A percentile compares a stretch with the other conserved stretches of the same genome.
These are phyloP conservation scores for Pogonomyrmex barbatus DNA, from an alignment of 1,140 invertebrate genomes.

Conservation along the genomic window DNA sequence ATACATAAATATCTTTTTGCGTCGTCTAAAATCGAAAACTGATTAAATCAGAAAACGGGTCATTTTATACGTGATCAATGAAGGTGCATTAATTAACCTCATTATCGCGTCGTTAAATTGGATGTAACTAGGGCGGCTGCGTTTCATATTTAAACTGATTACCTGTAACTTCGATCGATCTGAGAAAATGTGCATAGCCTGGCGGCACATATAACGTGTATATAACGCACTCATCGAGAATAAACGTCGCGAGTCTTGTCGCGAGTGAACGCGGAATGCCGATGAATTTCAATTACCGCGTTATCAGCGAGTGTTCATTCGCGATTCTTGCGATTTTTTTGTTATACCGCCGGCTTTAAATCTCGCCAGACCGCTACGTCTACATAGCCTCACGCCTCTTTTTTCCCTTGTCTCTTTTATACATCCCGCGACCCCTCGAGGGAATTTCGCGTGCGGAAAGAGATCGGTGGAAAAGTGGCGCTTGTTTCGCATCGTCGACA, in stretches of 20 bases:
- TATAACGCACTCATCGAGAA: neutral
- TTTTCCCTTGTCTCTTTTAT: slow-evolving; percentile 15
- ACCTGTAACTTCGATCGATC: neutral
- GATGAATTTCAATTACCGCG: slow-evolving; percentile 71
- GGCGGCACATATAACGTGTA: neutral
- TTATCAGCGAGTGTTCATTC: slow-evolving; percentile 25
- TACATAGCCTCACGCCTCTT: neutral
- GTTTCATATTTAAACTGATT: neutral
- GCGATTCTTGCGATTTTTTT: slow-evolving; percentile 53
- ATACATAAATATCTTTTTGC: neutral
- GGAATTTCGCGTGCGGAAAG: slow-evolving; percentile 33
- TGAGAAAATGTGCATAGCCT: neutral
- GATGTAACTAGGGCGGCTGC: neutral
- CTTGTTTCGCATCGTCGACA: slow-evolving; percentile 26
- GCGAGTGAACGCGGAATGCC: slow-evolving; percentile 1
- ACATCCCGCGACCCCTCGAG: slow-evolving; percentile 16
- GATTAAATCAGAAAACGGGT: neutral
- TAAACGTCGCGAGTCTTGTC: slow-evolving; percentile 24
- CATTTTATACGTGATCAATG: neutral
- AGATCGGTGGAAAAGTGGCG: slow-evolving; percentile 42
- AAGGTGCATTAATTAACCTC: slow-evolving; percentile 22
- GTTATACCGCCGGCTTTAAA: slow-evolving; percentile 43
- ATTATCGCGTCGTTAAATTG: neutral
- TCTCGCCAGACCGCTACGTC: slow-evolving; percentile 38
- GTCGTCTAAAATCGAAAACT: slow-evolving; percentile 4